Evolutionary conservation across 2,888 invertebrate species (phyloP).

Genomic region (Leucophenga montana): DNA sequence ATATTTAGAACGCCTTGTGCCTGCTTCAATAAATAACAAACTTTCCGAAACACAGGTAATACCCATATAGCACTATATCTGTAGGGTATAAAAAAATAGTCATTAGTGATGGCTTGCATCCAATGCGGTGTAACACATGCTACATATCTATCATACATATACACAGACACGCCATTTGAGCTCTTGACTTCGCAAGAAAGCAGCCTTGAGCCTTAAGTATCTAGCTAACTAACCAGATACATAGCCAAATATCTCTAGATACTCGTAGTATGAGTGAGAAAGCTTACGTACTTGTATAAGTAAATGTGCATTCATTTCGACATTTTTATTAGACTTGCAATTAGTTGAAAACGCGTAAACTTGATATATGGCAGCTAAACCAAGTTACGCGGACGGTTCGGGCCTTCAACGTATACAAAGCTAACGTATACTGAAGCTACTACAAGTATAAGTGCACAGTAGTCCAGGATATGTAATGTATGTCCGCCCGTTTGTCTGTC

Average conservation of each 20-base stretch:
- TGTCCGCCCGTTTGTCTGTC: neutral
- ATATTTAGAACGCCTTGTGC: too few relatives aligned
- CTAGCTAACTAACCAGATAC: too few relatives aligned
- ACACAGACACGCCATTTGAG: neutral
- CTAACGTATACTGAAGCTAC: neutral
- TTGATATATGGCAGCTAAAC: constrained; percentile 53
- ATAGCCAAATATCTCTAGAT: too few relatives aligned
- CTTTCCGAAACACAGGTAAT: neutral
- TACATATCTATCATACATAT: neutral
- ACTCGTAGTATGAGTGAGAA: too few relatives aligned
- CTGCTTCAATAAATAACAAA: neutral
- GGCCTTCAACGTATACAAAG: too few relatives aligned
- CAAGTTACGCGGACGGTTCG: neutral
- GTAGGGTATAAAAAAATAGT: neutral
- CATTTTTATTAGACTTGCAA: constrained; percentile 68
- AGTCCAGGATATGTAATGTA: too few relatives aligned
- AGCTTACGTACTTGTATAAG: neutral
- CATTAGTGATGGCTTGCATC: too few relatives aligned
- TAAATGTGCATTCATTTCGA: constrained; percentile 53
- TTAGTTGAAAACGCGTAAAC: constrained; percentile 62
- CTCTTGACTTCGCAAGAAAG: constrained; percentile 11
- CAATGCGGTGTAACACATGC: constrained; percentile 6
- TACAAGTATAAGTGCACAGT: neutral
- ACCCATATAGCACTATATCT: too few relatives aligned
- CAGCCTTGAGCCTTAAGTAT: constrained; percentile 1